Evolutionary conservation across 2,888 invertebrate genomes (phyloP).

Genomic region (Ephialtes manifestator): DNA sequence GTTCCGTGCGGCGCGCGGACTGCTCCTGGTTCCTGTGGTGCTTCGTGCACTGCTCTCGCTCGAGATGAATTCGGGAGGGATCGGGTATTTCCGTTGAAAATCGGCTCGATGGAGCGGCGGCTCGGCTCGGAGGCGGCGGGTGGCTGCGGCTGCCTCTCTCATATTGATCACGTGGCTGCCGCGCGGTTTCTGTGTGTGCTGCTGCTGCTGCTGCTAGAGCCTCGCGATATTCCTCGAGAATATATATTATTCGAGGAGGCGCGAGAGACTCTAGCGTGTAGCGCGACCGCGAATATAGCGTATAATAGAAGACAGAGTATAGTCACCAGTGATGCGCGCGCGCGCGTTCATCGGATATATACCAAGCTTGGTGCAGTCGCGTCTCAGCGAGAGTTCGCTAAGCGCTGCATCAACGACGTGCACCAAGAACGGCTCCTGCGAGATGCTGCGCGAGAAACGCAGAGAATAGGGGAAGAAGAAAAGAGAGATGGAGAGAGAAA

Average conservation of each 20-base stretch:
- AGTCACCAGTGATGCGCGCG: slow-evolving; percentile 10
- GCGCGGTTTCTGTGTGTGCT: slow-evolving; percentile 78
- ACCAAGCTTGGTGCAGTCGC: slow-evolving; percentile 7
- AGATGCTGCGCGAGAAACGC: slow-evolving; percentile 20
- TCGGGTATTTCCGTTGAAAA: slow-evolving; percentile 57
- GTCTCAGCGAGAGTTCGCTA: slow-evolving; percentile 12
- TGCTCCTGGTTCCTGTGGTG: slow-evolving; percentile 4
- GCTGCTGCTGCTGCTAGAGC: slow-evolving; percentile 26
- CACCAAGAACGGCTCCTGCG: slow-evolving; percentile 31
- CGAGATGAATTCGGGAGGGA: slow-evolving; percentile 5
- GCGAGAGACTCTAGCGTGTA: slow-evolving; percentile 50
- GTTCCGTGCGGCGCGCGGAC: background rate
- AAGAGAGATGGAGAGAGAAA: background rate
- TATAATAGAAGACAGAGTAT: slow-evolving; percentile 5
- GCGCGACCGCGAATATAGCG: slow-evolving; percentile 38
- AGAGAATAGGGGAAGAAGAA: background rate
- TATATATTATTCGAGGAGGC: slow-evolving; percentile 45
- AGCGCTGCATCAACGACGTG: slow-evolving; percentile 18
- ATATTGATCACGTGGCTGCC: slow-evolving; percentile 84
- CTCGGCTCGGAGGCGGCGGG: slow-evolving; percentile 73
- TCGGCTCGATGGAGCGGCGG: slow-evolving; percentile 44
- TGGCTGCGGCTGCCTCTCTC: slow-evolving; percentile 71
- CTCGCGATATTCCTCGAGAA: slow-evolving; percentile 54
- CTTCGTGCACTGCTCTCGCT: background rate
- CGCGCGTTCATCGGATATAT: background rate